These are phyloP conservation scores for Acropternis orthonyx DNA, from an alignment of 2,797 vertebrate species.

Conservation along the genomic window DNA sequence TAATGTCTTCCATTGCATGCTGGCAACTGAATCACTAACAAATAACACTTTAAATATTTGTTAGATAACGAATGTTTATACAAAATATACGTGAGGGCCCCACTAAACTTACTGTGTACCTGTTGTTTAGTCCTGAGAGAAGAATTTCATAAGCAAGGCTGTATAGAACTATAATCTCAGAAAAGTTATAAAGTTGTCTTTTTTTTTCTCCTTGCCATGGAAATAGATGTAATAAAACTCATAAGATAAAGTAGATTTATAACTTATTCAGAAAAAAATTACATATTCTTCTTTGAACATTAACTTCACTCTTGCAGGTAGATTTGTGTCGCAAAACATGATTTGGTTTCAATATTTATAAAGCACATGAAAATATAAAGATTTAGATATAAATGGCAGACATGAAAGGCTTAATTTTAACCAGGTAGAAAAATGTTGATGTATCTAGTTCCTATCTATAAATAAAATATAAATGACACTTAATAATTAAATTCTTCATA, in stretches of 20 bases:
- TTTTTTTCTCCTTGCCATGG: neutral
- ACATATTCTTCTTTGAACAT: neutral
- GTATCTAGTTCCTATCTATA: neutral
- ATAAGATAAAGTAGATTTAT: neutral
- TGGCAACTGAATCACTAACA: neutral
- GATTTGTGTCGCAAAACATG: neutral
- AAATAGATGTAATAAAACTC: neutral
- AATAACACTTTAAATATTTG: neutral
- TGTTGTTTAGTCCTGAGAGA: neutral
- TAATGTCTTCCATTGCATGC: neutral
- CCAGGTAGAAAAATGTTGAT: neutral
- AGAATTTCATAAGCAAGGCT: neutral
- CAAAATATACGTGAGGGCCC: neutral
- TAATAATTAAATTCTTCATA: neutral
- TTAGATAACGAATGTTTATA: neutral
- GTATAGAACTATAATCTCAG: neutral
- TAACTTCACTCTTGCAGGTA: neutral
- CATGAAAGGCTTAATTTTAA: neutral
- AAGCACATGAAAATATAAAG: neutral
- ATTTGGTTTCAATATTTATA: neutral
- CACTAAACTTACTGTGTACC: rapidly evolving
- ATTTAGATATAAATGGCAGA: neutral
- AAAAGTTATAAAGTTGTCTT: neutral
- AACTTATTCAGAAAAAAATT: neutral
- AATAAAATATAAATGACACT: neutral